A percentile compares a stretch with the other conserved stretches of the same genome.
Evolutionary conservation across 2,797 vertebrate genomes (phyloP).

Genomic region (Pseudopleuronectes americanus): DNA sequence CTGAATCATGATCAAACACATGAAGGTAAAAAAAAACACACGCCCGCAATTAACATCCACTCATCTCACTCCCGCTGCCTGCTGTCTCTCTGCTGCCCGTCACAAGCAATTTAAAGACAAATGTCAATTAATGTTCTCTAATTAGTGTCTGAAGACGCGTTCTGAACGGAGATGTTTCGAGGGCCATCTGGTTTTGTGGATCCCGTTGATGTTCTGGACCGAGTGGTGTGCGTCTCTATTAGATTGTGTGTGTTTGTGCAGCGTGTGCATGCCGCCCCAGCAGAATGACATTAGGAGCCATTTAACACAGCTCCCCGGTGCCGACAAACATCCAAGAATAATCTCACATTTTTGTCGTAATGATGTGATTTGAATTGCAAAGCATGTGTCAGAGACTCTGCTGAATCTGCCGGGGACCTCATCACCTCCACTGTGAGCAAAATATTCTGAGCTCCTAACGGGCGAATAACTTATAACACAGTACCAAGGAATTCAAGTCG

Average conservation of each 20-base stretch:
- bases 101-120: conserved; percentile 47
- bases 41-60: conserved; percentile 39
- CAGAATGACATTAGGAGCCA: conserved; percentile 66
- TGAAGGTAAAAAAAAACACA: not conserved
- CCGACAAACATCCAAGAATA: conserved; percentile 61
- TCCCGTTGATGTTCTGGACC: conserved; percentile 46
- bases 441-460: conserved; percentile 22
- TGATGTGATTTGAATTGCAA: conserved; percentile 81
- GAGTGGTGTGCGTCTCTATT: conserved; percentile 57
- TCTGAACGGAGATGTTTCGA: conserved; percentile 38
- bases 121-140: conserved; percentile 53
- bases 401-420: conserved; percentile 36
- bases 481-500: conserved; percentile 10
- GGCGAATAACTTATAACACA: conserved; percentile 24
- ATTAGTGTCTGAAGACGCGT: conserved; percentile 40
- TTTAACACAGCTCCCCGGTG: conserved; percentile 65
- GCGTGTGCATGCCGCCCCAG: conserved; percentile 49
- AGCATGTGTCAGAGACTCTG: conserved; percentile 54
- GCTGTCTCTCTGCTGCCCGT: conserved; percentile 42
- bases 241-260: conserved; percentile 45
- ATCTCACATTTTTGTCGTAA: conserved; percentile 70
- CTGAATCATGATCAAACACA: conserved; percentile 42
- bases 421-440: conserved; percentile 37
- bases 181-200: conserved; percentile 33
- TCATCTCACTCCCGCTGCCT: conserved; percentile 25